phyloP scores from a whole-genome alignment of 2,113 vertebrate species.

The Egretta garzetta region DNA sequence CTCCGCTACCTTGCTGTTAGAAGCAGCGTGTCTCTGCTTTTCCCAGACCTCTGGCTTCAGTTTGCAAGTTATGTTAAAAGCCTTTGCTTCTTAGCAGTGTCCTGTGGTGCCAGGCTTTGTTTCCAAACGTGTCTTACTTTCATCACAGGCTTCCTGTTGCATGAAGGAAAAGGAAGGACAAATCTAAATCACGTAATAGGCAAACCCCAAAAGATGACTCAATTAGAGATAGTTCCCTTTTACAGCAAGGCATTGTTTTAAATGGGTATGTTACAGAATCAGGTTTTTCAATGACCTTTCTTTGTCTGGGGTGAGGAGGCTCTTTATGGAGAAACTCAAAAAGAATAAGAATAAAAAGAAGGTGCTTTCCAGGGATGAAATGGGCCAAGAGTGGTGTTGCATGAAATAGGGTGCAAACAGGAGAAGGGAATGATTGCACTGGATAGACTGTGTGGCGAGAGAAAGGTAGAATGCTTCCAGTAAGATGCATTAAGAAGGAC shows the following conservation, averaged over 20 bases:
- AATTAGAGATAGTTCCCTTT: background rate
- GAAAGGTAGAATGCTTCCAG: background rate
- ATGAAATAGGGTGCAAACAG: background rate
- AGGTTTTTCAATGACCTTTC: background rate
- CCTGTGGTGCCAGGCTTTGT: background rate
- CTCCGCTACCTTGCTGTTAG: constrained; percentile 41
- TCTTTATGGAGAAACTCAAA: background rate
- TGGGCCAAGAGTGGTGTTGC: background rate
- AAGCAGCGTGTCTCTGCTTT: background rate
- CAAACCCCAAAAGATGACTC: background rate
- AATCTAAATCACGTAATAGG: background rate
- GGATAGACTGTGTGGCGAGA: background rate
- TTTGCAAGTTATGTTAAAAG: background rate
- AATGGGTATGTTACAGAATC: fast-evolving
- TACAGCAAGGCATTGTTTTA: background rate
- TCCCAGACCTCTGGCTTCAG: constrained; percentile 27
- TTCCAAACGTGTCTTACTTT: background rate
- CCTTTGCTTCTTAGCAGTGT: background rate
- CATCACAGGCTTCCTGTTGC: background rate
- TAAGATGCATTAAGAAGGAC: background rate
- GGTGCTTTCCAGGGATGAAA: background rate
- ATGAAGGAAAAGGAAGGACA: background rate
- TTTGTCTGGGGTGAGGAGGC: background rate
- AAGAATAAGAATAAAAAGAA: background rate
- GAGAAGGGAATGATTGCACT: background rate